phyloP scores from a whole-genome alignment of 2,797 vertebrate genomes.

The Halcyon chelicuti region DNA sequence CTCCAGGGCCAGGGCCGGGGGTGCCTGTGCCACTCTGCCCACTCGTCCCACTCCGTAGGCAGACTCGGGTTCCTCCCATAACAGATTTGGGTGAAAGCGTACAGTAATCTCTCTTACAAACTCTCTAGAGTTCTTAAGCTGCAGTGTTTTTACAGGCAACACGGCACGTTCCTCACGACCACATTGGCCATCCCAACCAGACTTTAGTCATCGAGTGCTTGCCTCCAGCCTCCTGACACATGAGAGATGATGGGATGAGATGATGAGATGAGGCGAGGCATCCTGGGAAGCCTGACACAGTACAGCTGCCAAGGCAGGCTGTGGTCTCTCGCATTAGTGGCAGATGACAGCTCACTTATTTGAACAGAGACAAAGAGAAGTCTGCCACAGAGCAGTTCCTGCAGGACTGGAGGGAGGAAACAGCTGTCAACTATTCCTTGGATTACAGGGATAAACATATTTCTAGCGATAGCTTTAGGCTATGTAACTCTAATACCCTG shows the following conservation, averaged over 20 bases:
- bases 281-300: neutral
- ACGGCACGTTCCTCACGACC: rapidly evolving
- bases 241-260: neutral
- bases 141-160: neutral
- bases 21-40: neutral
- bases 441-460: constrained; percentile 55
- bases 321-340: neutral
- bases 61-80: neutral
- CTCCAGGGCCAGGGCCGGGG: neutral
- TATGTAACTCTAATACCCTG: constrained; percentile 9
- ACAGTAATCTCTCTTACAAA: rapidly evolving
- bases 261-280: neutral
- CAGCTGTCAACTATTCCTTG: constrained; percentile 62
- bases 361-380: constrained; percentile 35
- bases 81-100: neutral
- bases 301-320: constrained; percentile 39
- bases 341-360: constrained; percentile 51
- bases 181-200: neutral
- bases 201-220: neutral
- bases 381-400: neutral
- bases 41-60: neutral
- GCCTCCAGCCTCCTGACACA: neutral
- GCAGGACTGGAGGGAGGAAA: constrained; percentile 47
- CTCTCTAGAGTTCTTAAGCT: neutral
- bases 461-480: constrained; percentile 40